Evolutionary conservation across 2,113 vertebrate species (phyloP), one percentile per base, ranked within the genome.

Genomic region (Syngnathus floridae): DNA sequence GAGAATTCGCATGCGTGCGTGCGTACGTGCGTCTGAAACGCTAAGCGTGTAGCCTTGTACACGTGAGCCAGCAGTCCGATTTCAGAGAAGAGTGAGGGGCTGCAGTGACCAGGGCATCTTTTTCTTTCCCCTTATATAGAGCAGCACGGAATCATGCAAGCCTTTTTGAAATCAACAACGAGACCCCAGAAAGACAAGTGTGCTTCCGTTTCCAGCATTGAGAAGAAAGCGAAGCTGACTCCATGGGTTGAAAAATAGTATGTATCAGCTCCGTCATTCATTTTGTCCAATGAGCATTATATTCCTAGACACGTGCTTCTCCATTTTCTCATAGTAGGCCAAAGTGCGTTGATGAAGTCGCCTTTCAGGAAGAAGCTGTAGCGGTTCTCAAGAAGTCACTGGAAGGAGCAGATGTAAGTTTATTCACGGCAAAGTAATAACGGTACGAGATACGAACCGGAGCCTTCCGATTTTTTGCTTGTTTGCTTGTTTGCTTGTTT

Each of bases 201-300:
- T 40, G 40, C 84, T 21, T 87, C 92, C 1, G 94, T 92, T 31
- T 78, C 87, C 76, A 92, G 91, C 62, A 87, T 90, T 37, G 95
- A 98, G 66, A 97, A 92, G 84, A 94, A 86, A 64, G 76, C 70
- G 69, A 95, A 84, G 62, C 85, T 91, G 5, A 51, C 95, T 11
- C 96, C 96, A 0, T 99, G 96, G 96, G 96, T 98, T 60, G 96
- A 99, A 81, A 98, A 99, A 91, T 99, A 99, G 96, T 98, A 93
- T 92, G 93, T 81, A 12, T 58, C 1, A 36, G 38, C 9, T 7
- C 2, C 6, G 59, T 36, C 57, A 5, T 45, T 0, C 13, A 7
- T 9, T 5, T 7, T 64, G 3, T 17, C 21, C 0, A 49, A 3
- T 45, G 14, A 46, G 13, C 40, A 1, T 1, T 9, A 31, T 16